phyloP scores from a whole-genome alignment of 2,888 invertebrate species.

The Aleiodes alternator region DNA sequence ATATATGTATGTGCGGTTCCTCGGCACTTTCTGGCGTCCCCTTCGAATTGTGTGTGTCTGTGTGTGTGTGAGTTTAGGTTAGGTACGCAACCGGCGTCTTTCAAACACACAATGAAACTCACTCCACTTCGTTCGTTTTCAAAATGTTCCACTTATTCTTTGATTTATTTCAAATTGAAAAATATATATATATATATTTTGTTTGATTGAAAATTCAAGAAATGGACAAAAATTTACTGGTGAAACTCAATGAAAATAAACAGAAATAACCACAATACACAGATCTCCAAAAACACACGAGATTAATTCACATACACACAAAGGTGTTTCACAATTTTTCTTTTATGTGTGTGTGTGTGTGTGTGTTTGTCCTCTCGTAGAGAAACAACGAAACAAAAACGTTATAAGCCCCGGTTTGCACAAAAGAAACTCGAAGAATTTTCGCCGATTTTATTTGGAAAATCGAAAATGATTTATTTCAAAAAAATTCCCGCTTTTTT shows the following conservation, averaged over 20 bases:
- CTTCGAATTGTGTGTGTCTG: not conserved
- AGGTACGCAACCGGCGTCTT: constrained; percentile 25
- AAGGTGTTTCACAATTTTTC: not conserved
- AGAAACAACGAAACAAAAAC: not conserved
- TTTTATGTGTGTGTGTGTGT: not conserved
- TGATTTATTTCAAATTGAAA: not conserved
- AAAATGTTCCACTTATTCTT: constrained; percentile 6
- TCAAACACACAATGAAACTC: constrained; percentile 3
- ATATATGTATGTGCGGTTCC: not conserved
- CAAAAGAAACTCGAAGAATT: not conserved
- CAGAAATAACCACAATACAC: not conserved
- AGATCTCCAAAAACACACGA: not conserved
- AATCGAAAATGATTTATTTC: not conserved
- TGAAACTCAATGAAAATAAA: no score
- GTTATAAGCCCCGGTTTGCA: constrained; percentile 3
- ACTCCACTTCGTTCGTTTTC: not conserved
- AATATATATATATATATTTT: no score
- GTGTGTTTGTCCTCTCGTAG: no score
- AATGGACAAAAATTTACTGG: no score
- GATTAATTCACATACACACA: not conserved
- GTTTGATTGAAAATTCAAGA: no score
- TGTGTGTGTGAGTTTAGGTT: not conserved
- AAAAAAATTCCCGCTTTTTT: no score
- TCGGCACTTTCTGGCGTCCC: constrained; percentile 1
- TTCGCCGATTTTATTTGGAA: constrained; percentile 15